Conservation (phyloP, 2,113 vertebrate species). For the Sialia sialis region DNA sequence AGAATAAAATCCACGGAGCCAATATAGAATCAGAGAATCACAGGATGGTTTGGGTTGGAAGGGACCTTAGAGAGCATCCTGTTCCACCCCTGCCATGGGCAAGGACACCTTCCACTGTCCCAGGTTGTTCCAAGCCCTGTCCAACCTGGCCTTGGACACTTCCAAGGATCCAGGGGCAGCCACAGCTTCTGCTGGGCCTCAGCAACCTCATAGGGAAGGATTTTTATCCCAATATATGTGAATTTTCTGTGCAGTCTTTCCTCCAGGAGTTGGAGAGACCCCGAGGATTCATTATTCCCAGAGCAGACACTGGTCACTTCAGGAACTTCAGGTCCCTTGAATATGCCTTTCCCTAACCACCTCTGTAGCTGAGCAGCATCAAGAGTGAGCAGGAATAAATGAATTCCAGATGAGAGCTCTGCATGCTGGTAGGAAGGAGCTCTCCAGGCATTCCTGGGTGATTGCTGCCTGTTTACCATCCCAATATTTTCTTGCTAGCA, state of each 20-base stretch:
- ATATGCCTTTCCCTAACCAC: neutral
- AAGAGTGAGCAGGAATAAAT: neutral
- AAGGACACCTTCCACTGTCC: neutral
- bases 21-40: neutral
- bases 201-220: fast-evolving
- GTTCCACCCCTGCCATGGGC: neutral
- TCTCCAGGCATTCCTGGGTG: neutral
- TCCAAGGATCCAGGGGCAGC: neutral
- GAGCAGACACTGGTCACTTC: neutral
- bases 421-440: neutral
- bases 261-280: neutral
- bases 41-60: neutral
- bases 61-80: neutral
- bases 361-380: neutral
- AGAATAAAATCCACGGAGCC: neutral
- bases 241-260: neutral
- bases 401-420: constrained; percentile 33
- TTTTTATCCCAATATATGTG: neutral
- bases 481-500: neutral
- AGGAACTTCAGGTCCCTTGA: neutral
- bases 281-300: neutral
- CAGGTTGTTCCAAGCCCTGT: fast-evolving
- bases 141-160: fast-evolving
- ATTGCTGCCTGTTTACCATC: neutral
- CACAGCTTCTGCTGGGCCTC: neutral